These are phyloP conservation scores for Anthopleura xanthogrammica DNA, from an alignment of 92 coral and sea anemone species.

Conservation along the genomic window DNA sequence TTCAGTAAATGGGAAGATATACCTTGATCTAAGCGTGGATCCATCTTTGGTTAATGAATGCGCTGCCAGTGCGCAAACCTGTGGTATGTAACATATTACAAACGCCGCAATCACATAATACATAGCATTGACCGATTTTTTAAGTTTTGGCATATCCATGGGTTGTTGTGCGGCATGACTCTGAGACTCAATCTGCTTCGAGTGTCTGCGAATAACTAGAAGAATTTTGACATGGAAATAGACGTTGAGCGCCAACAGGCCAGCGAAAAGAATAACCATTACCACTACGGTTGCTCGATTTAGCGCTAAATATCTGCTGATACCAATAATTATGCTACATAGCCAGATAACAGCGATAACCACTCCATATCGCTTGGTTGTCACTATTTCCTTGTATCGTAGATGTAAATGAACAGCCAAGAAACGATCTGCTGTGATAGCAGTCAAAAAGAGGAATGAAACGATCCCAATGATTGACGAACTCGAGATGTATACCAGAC, in stretches of 20 bases:
- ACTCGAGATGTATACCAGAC: conserved; percentile 7
- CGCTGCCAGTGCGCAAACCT: neutral
- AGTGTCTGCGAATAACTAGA: neutral
- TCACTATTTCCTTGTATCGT: neutral
- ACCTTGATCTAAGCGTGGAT: neutral
- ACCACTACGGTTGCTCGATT: neutral
- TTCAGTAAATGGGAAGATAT: neutral
- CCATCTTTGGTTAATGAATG: neutral
- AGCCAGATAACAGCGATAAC: neutral
- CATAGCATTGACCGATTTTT: neutral
- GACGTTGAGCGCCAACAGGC: neutral
- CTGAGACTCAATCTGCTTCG: neutral
- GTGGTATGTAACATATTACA: neutral
- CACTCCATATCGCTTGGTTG: neutral
- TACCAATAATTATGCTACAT: neutral
- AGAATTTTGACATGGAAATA: neutral
- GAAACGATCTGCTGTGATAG: conserved; percentile 16
- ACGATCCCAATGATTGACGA: neutral
- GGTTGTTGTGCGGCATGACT: neutral
- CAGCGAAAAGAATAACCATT: neutral
- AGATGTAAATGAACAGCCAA: neutral
- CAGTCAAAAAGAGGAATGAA: conserved; percentile 1
- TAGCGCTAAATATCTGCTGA: neutral
- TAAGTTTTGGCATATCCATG: neutral
- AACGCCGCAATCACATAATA: conserved; percentile 1